These are phyloP conservation scores for Xestia xanthographa DNA, from an alignment of 2,888 invertebrate species.

Conservation along the genomic window DNA sequence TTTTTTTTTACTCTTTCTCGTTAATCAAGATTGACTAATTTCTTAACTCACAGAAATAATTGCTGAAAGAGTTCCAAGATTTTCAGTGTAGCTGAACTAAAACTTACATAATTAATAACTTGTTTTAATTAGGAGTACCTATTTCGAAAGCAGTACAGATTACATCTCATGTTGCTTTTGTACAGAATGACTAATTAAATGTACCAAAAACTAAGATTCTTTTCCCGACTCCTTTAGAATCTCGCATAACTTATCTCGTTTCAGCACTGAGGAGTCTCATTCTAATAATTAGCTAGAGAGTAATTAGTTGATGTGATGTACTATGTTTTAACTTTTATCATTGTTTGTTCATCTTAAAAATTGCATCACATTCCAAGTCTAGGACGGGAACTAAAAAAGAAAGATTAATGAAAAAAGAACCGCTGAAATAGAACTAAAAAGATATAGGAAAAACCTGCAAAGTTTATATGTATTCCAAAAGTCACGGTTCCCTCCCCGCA, in stretches of 20 bases:
- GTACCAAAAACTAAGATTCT: not conserved
- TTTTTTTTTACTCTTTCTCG: constrained; percentile 1
- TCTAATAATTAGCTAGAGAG: not conserved
- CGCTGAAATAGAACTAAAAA: constrained; percentile 7
- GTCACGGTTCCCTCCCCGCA: not conserved
- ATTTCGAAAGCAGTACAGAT: constrained; percentile 9
- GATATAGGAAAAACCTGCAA: not conserved
- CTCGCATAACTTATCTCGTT: not conserved
- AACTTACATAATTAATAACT: constrained; percentile 9
- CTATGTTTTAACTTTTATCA: not conserved
- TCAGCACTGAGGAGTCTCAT: not conserved
- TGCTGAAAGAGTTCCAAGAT: not conserved
- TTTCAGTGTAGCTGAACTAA: constrained; percentile 9
- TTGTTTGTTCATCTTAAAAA: not conserved
- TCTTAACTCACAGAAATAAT: constrained; percentile 1
- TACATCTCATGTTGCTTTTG: not conserved
- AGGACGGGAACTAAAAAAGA: not conserved
- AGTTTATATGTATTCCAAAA: constrained; percentile 22
- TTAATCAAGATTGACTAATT: constrained; percentile 32
- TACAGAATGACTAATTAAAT: not conserved
- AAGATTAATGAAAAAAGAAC: not conserved
- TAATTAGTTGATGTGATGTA: not conserved
- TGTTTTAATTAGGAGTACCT: constrained; percentile 15
- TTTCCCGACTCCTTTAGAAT: not conserved
- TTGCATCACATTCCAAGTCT: not conserved